phyloP scores from a whole-genome alignment of 2,888 invertebrate species.

The Tetragonisca angustula region DNA sequence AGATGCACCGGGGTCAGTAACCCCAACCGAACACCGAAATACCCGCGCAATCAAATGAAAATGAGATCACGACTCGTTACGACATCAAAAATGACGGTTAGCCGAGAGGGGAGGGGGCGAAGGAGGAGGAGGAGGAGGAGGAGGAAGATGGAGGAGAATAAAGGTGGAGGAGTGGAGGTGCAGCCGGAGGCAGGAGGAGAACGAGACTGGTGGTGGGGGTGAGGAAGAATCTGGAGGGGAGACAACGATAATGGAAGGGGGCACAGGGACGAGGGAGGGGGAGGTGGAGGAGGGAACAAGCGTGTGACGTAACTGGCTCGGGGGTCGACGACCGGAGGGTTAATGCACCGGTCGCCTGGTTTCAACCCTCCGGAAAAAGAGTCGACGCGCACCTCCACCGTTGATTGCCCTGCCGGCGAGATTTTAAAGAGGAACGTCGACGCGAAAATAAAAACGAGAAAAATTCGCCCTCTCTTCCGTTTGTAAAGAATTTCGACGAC shows the following conservation, averaged over 20 bases:
- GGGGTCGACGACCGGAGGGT: constrained; percentile 82
- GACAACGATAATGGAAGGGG: constrained; percentile 42
- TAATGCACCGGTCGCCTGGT: constrained; percentile 80
- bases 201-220: constrained; percentile 56
- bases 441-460: constrained; percentile 25
- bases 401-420: constrained; percentile 51
- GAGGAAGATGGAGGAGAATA: constrained; percentile 16
- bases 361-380: constrained; percentile 77
- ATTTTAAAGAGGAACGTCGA: constrained; percentile 63
- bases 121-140: constrained; percentile 21
- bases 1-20: constrained; percentile 83
- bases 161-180: constrained; percentile 33
- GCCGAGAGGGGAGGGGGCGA: constrained; percentile 47
- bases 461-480: not conserved
- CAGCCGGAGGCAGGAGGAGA: constrained; percentile 36
- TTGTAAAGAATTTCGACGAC: not conserved
- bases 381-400: constrained; percentile 65
- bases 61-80: constrained; percentile 84
- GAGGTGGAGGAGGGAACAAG: constrained; percentile 56
- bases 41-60: constrained; percentile 84
- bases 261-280: constrained; percentile 39
- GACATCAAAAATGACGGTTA: constrained; percentile 83
- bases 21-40: constrained; percentile 80
- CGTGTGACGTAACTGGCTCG: constrained; percentile 81
- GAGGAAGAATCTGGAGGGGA: constrained; percentile 47